Evolutionary conservation across 2,888 invertebrate species (phyloP).

Genomic region (Dryomyza anilis): DNA sequence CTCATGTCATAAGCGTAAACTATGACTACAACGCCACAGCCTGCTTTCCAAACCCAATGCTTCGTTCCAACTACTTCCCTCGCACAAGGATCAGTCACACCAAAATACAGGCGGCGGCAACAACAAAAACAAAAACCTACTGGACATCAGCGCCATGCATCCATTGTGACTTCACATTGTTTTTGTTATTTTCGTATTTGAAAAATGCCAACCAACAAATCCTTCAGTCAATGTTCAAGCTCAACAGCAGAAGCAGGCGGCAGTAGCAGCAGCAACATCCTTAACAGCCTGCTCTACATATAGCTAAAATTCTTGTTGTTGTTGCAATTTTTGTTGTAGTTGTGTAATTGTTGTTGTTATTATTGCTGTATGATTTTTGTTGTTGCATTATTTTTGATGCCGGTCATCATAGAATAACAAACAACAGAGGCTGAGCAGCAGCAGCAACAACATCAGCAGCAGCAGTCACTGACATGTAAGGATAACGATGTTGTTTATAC

Average conservation of each 20-base stretch:
- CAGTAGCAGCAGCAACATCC: neutral
- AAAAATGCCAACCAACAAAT: neutral
- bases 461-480: slow-evolving; percentile 10
- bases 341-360: slow-evolving; percentile 20
- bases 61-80: too few relatives aligned
- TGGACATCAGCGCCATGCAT: neutral
- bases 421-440: slow-evolving; percentile 1
- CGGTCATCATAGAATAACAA: slow-evolving; percentile 41
- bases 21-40: too few relatives aligned
- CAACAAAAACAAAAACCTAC: too few relatives aligned
- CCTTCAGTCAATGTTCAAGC: neutral
- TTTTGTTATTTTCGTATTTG: neutral
- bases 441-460: slow-evolving; percentile 16
- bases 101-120: neutral
- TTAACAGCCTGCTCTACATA: neutral
- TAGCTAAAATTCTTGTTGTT: neutral
- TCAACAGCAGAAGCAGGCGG: neutral
- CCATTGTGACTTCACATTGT: neutral
- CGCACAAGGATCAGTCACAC: neutral
- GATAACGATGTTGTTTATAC: slow-evolving; percentile 28
- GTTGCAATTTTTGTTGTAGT: neutral
- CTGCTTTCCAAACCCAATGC: too few relatives aligned
- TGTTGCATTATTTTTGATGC: slow-evolving; percentile 13
- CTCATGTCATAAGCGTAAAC: slow-evolving; percentile 21
- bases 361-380: slow-evolving; percentile 21